phyloP scores from a whole-genome alignment of 1,140 invertebrate species.

The Metopolophium dirhodum region DNA sequence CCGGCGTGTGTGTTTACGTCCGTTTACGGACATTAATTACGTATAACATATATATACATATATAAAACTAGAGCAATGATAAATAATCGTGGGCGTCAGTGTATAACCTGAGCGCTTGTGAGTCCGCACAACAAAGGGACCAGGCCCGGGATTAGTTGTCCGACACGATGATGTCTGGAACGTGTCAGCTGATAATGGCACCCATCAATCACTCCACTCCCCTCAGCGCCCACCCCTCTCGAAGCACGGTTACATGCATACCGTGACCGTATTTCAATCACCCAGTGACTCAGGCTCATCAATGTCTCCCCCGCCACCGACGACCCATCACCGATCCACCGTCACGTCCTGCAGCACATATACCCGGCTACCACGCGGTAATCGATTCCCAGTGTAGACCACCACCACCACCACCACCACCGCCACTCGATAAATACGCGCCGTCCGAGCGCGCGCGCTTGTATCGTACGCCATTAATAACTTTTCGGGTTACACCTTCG shows the following conservation, averaged over 20 bases:
- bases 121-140: constrained; percentile 42
- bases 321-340: background rate
- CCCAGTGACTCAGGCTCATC: constrained; percentile 54
- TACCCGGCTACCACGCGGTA: constrained; percentile 32
- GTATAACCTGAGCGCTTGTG: constrained; percentile 16
- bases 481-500: constrained; percentile 44
- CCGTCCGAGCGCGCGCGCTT: background rate
- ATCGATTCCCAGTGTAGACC: constrained; percentile 44
- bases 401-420: too few relatives aligned
- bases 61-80: constrained; percentile 46
- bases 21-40: constrained; percentile 48
- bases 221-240: background rate
- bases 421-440: constrained; percentile 23
- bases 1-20: constrained; percentile 21
- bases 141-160: constrained; percentile 49
- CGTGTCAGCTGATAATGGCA: constrained; percentile 57
- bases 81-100: constrained; percentile 45
- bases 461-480: constrained; percentile 51
- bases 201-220: constrained; percentile 49
- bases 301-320: constrained; percentile 11
- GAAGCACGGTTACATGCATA: constrained; percentile 40
- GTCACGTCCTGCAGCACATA: background rate
- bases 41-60: background rate
- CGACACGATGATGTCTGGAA: constrained; percentile 55
- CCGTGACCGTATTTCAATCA: constrained; percentile 57